Evolutionary conservation across 2,888 invertebrate species (phyloP).

Genomic region (Ctena decussata): DNA sequence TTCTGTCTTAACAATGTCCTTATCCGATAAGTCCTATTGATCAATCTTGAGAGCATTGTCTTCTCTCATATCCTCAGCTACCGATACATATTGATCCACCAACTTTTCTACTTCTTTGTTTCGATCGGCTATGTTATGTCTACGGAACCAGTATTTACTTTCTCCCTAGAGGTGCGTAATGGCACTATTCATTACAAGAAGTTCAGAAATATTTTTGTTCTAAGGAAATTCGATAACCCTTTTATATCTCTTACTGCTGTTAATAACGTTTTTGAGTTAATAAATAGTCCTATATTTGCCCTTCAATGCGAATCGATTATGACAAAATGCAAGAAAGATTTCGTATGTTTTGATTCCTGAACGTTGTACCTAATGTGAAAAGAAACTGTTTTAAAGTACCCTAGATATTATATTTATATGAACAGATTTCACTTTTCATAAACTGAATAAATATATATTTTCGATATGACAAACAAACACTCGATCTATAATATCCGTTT

Average conservation of each 20-base stretch:
- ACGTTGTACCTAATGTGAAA: neutral
- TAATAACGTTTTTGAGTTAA: conserved; percentile 6
- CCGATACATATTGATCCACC: too few species aligned
- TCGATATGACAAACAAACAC: too few species aligned
- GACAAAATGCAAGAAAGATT: neutral
- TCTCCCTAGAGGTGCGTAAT: conserved; percentile 34
- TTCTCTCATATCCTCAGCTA: too few species aligned
- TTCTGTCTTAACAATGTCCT: too few species aligned
- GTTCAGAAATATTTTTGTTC: conserved; percentile 38
- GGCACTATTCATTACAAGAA: conserved; percentile 59
- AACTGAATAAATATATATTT: too few species aligned
- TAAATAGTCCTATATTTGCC: conserved; percentile 8
- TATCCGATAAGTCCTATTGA: too few species aligned
- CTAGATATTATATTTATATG: neutral
- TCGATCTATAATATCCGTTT: too few species aligned
- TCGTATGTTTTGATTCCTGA: neutral
- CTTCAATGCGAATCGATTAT: neutral
- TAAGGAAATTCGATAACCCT: conserved; percentile 61
- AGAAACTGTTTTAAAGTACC: neutral
- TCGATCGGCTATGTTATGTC: neutral
- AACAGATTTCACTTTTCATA: neutral
- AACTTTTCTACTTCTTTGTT: neutral
- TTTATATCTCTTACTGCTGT: conserved; percentile 27
- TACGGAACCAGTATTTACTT: neutral
- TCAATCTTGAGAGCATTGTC: too few species aligned